Base-by-base conservation (phyloP, 2,113 vertebrate genomes). In the Phaethornis superciliosus region DNA sequence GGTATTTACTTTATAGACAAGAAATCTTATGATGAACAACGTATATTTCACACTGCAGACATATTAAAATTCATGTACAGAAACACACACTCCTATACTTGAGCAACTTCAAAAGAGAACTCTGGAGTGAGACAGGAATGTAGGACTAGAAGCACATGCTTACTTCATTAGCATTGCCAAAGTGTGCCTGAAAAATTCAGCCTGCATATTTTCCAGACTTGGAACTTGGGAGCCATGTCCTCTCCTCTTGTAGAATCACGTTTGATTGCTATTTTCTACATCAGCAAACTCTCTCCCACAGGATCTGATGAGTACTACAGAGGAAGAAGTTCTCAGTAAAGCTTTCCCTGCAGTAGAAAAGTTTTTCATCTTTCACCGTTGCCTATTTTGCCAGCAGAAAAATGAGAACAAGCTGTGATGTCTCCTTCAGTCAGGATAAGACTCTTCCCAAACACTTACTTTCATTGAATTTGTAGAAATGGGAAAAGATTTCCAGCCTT, bases 331-430 rank as follows among this genome's bases (percentile, higher is more conserved):
- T 86, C 63, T 71, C 42, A 63, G 35, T 19, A 71, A 62, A 75
- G 24, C 26, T 51, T 26, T 55, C 55, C 23, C 35, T 32, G 35
- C 55, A 70, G 35, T 33, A 52, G 14, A 2, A 2, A 55, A 11
- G 16, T 6, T 80, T 67, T 71, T 54, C 10, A 46, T 55, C 49
- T 68, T 71, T 64, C 70, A 46, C 30, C 42, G 27, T 0, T 63
- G 37, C 10, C 4, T 15, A 12, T 55, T 79, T 63, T 37, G 55
- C 14, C 65, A 74, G 12, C 13, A 59, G 33, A 56, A 62, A 62
- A 55, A 18, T 5, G 7, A 33, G 52, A 85, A 24, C 9, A 22
- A 0, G 0, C 32, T 23, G 30, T 0, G 0, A 78, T 7, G 13
- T 10, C 33, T 55, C 20, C 42, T 74, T 62, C 37, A 42, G 56